phyloP scores from a whole-genome alignment of 2,888 invertebrate species.

The Balanococcus diminutus region DNA sequence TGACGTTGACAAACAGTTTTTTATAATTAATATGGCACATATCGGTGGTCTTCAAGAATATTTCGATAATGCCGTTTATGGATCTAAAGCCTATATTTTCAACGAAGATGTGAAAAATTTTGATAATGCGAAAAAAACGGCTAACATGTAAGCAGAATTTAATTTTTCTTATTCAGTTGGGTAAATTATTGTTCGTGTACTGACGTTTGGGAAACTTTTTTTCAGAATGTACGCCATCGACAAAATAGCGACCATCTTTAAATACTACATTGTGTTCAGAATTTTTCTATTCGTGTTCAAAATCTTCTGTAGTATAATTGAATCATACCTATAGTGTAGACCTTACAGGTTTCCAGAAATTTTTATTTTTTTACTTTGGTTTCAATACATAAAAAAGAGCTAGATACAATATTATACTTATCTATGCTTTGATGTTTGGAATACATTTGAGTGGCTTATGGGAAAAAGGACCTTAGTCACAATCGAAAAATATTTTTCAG shows the following conservation, averaged over 20 bases:
- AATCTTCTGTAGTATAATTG: not conserved
- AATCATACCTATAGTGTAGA: no score
- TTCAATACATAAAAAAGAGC: no score
- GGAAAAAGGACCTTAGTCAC: no score
- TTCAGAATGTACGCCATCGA: not conserved
- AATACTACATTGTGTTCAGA: not conserved
- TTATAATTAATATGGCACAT: constrained; percentile 67
- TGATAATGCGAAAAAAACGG: constrained; percentile 76
- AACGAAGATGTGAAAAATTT: constrained; percentile 82
- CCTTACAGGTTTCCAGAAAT: no score
- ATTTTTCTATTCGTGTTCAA: not conserved
- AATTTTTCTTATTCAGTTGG: not conserved
- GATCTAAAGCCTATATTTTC: constrained; percentile 82
- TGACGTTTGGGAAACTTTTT: no score
- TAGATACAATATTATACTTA: no score
- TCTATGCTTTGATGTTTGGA: no score
- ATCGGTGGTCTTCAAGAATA: constrained; percentile 60
- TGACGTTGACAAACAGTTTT: constrained; percentile 67
- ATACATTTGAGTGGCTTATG: no score
- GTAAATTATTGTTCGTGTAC: not conserved
- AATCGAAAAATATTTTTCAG: no score
- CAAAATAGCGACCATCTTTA: not conserved
- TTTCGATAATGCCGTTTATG: constrained; percentile 66
- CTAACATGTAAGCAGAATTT: constrained; percentile 69
- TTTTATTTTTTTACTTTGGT: not conserved